Base-by-base conservation (phyloP, 2,888 invertebrate genomes). In the Antheraea assamensis region DNA sequence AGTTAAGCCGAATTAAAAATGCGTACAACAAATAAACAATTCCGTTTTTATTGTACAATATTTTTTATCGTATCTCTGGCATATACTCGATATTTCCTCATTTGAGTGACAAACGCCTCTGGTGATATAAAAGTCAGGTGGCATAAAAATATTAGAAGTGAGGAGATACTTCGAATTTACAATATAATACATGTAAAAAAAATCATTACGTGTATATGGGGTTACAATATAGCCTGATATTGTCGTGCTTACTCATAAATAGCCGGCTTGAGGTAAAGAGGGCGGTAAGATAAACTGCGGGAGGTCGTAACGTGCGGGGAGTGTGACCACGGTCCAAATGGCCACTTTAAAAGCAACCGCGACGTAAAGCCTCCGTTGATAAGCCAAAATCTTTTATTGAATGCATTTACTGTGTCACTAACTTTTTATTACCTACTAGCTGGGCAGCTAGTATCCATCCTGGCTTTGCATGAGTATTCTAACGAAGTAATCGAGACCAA, bases 331-430 rank as follows among this genome's bases (percentile, higher is more conserved):
- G 72, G 75, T 78, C 75, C 76, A 76, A 82, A 84, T 81, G 74
- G 76, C 77, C 78, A 81, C 78, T 81, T 81, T 77, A 78, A 79
- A 77, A 74, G 74, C 76, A 79, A 73, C 74, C 76, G 72, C 78
- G 66, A 73, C 76, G 75, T 79, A 74, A 76, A 78, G 66, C 74
- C 72, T 72, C 66, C 74, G 76, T 78, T 78, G 78, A 79, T 80
- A 79, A 78, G 76, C 76, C 72, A 31, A 76, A 81, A 82, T 82
- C 79, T 82, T 78, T 78, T 74, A 75, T 76, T 73, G 74, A 74
- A 74, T 79, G 78, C 75, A 80, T 76, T 74, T 71, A 72, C 70
- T 75, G 74, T 72, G 76, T 77, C 75, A 80, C 75, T 74, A 71
- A 72, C 70, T 75, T 74, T 72, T 76, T 77, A 81, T 80, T 80